Evolutionary conservation across 2,113 vertebrate species (phyloP), one percentile per base, ranked within the genome.

Genomic region (Morphnarchus princeps): DNA sequence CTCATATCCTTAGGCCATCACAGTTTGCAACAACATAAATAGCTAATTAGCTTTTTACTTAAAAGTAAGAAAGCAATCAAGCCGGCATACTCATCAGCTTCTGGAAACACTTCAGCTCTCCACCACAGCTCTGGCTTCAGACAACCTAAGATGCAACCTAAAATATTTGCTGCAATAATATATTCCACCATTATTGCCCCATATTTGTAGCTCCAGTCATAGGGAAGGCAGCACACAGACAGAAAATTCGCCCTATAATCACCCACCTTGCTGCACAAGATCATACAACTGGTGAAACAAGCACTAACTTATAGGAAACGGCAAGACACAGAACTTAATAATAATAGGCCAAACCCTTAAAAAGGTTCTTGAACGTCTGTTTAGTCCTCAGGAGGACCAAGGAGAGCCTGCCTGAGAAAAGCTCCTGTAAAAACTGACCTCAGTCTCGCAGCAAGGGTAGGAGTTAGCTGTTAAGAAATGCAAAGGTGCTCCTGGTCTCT

Each of bases 1-100:
- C 80, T 91, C 57, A 77, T 54, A 94, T 65, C 93, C 95, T 88
- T 32, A 92, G 85, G 92, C 92, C 85, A 96, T 88, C 71, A 80
- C 78, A 77, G 82, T 80, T 82, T 96, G 76, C 85, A 93, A 85
- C 87, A 96, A 85, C 54, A 93, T 94, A 96, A 95, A 95, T 66
- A 90, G 90, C 87, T 95, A 94, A 96, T 96, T 95, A 96, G 79
- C 84, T 89, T 95, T 85, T 96, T 96, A 95, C 58, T 97, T 96
- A 97, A 96, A 96, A 95, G 81, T 94, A 91, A 95, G 85, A 81
- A 90, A 93, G 76, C 93, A 93, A 22, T 82, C 90, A 91, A 94
- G 78, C 45, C 19, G 3, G 57, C 83, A 80, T 45, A 42, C 58
- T 87, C 62, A 91, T 54, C 70, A 80, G 50, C 73, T 83, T 62